Base-by-base conservation (phyloP, 2,113 vertebrate species). In the Anhinga rufa region DNA sequence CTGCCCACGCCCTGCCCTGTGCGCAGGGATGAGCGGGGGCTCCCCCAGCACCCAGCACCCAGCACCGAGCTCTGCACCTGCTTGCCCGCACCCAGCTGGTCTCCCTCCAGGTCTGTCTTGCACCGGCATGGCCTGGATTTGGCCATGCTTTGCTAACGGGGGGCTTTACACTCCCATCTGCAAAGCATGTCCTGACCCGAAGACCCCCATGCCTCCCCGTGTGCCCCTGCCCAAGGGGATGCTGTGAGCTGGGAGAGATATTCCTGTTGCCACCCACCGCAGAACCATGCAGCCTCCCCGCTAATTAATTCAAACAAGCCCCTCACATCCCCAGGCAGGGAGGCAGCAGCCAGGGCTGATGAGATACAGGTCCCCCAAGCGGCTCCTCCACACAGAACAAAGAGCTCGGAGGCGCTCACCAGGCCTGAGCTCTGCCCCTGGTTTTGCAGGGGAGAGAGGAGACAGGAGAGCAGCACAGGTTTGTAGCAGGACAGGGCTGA, bases 241-340 rank as follows among this genome's bases (percentile, higher is more conserved):
- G 18, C 86, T 44, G 54, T 52, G 60, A 92, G 79, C 81, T 77
- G 3, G 0, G 40, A 49, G 55, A 54, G 42, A 38, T 38, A 34
- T 85, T 83, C 38, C 51, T 31, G 64, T 71, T 38, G 42, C 86
- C 70, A 58, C 77, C 10, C 5, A 38, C 62, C 6, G 2, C 51
- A 44, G 84, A 90, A 62, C 61, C 62, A 60, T 44, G 78, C 64
- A 71, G 78, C 68, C 60, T 88, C 57, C 48, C n/a, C 0, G 24
- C 49, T 92, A 91, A 94, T 95, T 92, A 94, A 94, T 94, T 93
- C 91, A 86, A 83, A 69, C 9, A 16, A 96, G 70, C 66, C 90
- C 90, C 76, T 94, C 5, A 2, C 68, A 55, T 86, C 76, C 82
- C 75, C 40, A 74, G 75, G 78, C 91, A 82, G 91, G 61, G 88